Evolutionary conservation across 1,140 invertebrate species (phyloP).

Genomic region (Trinorchestia longiramus): DNA sequence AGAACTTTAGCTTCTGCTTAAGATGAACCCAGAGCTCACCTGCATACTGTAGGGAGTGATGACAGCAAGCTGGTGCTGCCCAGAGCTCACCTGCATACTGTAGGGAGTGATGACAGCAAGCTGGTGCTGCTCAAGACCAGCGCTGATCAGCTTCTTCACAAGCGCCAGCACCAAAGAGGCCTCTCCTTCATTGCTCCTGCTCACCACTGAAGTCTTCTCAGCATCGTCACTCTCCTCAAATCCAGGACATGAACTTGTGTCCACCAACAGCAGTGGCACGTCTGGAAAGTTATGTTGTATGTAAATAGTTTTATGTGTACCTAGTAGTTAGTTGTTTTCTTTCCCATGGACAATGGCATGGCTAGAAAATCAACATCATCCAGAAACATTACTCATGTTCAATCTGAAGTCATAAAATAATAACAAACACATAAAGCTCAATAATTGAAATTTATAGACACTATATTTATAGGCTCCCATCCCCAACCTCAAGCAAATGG

Average conservation of each 20-base stretch:
- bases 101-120: conserved; percentile 77
- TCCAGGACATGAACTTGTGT: conserved; percentile 24
- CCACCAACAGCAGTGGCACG: conserved; percentile 9
- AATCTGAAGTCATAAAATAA: too few relatives aligned
- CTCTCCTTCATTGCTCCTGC: conserved; percentile 76
- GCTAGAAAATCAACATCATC: too few relatives aligned
- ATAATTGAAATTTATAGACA: too few relatives aligned
- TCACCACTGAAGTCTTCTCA: conserved; percentile 71
- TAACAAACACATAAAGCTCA: too few relatives aligned
- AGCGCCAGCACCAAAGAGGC: conserved; percentile 73
- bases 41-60: conserved; percentile 77
- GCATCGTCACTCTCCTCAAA: conserved; percentile 26
- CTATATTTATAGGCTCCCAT: too few relatives aligned
- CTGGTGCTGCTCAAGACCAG: conserved; percentile 72
- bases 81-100: conserved; percentile 72
- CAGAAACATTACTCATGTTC: too few relatives aligned
- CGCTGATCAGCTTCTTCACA: conserved; percentile 71
- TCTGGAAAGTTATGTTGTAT: neutral
- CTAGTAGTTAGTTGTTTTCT: too few relatives aligned
- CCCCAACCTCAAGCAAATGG: too few relatives aligned
- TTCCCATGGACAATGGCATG: too few relatives aligned
- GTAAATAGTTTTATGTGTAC: too few relatives aligned
- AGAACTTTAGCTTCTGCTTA: too few relatives aligned
- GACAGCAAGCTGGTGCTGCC: conserved; percentile 70
- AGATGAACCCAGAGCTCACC: conserved; percentile 69